Base-by-base conservation (phyloP, 2,888 invertebrate species). In the Diaphora mendica region DNA sequence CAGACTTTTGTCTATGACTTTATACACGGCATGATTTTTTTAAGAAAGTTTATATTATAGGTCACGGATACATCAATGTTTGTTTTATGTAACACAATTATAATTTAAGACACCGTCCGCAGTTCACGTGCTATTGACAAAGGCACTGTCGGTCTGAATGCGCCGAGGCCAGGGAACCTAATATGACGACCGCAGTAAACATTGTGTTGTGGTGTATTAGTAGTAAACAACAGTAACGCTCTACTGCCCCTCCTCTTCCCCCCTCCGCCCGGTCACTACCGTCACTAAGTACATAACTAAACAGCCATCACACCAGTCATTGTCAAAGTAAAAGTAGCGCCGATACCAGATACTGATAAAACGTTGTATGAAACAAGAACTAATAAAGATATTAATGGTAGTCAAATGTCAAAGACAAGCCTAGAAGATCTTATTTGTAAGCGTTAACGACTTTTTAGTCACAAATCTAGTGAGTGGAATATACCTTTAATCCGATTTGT, bases 141-240 rank as follows among this genome's bases (percentile, higher is more conserved):
- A 35, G n/a, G 62, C 20, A 33, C 59, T 42, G 42, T 74, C 59
- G 68, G 66, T 72, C 64, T 30, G 39, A 70, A 62, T 65, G 64
- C 42, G 65, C 30, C 68, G 74, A 71, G 74, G 74, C 59, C 74
- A 71, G 55, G 68, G 55, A 68, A 71, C 42, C 17, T 71, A 15
- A 74, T 55, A 71, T 26, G 39, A 4, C n/a, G 42, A 65, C 64
- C 64, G 51, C 68, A 65, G 39, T 33, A 51, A 15, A 64, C 62
- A 51, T 64, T 55, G 44, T 68, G 64, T 42, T 59, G 64, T 35
- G 42, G 44, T 74, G 35, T 68, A 68, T 26, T 65, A 51, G 51
- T 59, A 71, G 26, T 72, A 62, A 59, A 69, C 71, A 64, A 71
- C 69, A 62, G 44, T 69, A 62, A 69, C 65, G 71, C 64, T 75